phyloP scores from a whole-genome alignment of 2,888 invertebrate species.

The Yponomeuta evonymella region DNA sequence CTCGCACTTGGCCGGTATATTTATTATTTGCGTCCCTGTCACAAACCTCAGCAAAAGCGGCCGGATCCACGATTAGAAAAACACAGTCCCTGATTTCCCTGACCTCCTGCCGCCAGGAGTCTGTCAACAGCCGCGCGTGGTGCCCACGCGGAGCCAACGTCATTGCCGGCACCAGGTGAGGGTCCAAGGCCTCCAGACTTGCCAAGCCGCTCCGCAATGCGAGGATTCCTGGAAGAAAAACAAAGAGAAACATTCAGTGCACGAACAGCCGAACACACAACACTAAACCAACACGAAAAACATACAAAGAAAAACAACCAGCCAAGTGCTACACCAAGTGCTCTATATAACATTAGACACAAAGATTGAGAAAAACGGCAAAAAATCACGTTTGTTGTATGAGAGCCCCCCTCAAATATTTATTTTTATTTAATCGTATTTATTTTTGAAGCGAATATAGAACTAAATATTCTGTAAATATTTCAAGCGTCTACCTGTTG shows the following conservation, averaged over 20 bases:
- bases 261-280: not conserved
- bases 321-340: too few species aligned
- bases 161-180: conserved; percentile 79
- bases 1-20: too few species aligned
- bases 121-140: conserved; percentile 68
- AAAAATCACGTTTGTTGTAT: too few species aligned
- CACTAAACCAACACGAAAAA: not conserved
- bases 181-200: conserved; percentile 80
- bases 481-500: too few species aligned
- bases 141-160: conserved; percentile 67
- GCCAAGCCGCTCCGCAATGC: conserved; percentile 79
- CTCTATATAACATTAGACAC: too few species aligned
- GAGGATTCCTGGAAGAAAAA: conserved; percentile 65
- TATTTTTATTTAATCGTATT: too few species aligned
- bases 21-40: too few species aligned
- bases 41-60: conserved; percentile 79
- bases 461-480: too few species aligned
- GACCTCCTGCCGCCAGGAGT: conserved; percentile 78
- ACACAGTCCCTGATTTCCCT: conserved; percentile 73
- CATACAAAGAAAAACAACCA: not conserved
- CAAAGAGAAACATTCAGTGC: not conserved
- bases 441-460: too few species aligned
- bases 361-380: too few species aligned
- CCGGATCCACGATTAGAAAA: conserved; percentile 81
- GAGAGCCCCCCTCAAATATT: too few species aligned